Base-by-base conservation (phyloP, 1,140 invertebrate species). In the Pollicipes pollicipes region DNA sequence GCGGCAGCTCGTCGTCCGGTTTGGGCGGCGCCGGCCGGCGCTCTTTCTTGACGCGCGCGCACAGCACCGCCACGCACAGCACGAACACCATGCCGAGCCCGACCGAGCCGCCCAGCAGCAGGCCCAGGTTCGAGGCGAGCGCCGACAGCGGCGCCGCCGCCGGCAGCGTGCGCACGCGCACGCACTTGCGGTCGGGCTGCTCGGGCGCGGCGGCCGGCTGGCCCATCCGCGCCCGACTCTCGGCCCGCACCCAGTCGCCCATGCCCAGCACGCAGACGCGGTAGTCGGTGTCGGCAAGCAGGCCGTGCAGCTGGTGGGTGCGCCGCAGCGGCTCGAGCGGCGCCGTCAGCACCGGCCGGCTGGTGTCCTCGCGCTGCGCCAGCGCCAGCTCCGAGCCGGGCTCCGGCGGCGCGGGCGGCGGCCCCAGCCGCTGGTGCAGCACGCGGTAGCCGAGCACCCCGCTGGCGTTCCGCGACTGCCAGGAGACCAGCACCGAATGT, bases 381-480 rank as follows among this genome's bases (percentile, higher is more conserved):
- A 58, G 45, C 6, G 45, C 45, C 13, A 21, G 45, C 45, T 58
- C 45, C 2, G 45, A 58, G 45, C 45, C 45, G 45, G 45, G 13
- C 13, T 78, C 77, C 82, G 75, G 84, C 80, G 24, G 75, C 71
- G 70, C 84, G 81, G 69, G 83, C 78, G 26, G 81, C 82, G 37
- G 73, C 77, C 89, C 88, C 74, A 88, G 83, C 35, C 87, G 84
- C 76, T 90, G 89, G 81, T 93, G 93, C 74, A 88, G 87, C 74
- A 95, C 87, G 82, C 90, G 87, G 78, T 90, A 95, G 69, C 90
- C 91, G 75, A 87, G 87, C 70, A 95, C 83, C 29, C 88, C 88
- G 26, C 88, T 88, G 79, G 91, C 88, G 81, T 94, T 93, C 75
- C 90, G 84, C 74, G 90, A 90, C 78, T 93, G 88, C 91, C 91